These are phyloP conservation scores for Dinomys branickii DNA, from an alignment of 2,113 vertebrate genomes.

Conservation along the genomic window DNA sequence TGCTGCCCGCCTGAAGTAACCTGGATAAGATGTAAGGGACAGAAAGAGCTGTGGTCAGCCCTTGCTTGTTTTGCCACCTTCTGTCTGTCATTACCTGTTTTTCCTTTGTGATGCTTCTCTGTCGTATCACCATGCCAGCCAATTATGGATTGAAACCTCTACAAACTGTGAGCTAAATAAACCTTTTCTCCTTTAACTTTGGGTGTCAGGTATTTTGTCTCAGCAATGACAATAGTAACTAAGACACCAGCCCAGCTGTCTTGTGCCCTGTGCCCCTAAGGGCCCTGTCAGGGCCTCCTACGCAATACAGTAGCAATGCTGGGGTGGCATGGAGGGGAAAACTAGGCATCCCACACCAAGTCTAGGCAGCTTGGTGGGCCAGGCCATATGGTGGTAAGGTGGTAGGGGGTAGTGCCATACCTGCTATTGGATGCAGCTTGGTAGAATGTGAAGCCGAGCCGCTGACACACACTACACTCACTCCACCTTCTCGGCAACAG, in stretches of 20 bases:
- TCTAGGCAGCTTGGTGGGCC: neutral
- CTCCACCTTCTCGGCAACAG: neutral
- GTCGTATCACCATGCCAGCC: neutral
- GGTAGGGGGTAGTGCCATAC: neutral
- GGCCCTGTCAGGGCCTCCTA: neutral
- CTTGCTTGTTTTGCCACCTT: neutral
- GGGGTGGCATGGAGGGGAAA: accelerated
- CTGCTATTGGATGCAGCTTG: neutral
- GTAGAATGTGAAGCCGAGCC: neutral
- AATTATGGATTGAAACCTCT: neutral
- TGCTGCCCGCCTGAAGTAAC: neutral
- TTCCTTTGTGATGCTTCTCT: neutral
- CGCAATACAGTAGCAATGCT: neutral
- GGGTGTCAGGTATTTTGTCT: neutral
- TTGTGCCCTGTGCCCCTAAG: neutral
- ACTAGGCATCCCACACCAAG: neutral
- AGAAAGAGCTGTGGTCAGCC: neutral
- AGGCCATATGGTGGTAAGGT: too few species aligned
- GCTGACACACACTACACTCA: neutral
- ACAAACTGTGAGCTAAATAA: neutral
- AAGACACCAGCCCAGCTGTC: neutral
- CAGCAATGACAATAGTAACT: neutral
- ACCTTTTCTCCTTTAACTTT: neutral
- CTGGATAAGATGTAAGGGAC: neutral
- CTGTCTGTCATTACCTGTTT: neutral